These are phyloP conservation scores for Schlechtendalia chinensis DNA, from an alignment of 1,140 invertebrate species.

Conservation along the genomic window DNA sequence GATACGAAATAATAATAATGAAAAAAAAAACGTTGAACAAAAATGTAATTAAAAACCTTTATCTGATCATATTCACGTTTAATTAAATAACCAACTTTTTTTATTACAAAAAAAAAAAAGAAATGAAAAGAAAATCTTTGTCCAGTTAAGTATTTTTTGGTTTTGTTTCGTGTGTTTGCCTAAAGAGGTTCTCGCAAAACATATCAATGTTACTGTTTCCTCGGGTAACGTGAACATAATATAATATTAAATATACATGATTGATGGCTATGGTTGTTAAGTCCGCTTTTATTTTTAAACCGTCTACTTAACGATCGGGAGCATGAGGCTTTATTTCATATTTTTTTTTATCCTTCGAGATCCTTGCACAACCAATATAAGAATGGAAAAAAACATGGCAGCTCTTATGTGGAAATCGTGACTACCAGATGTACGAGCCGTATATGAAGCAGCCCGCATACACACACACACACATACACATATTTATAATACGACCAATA, in stretches of 20 bases:
- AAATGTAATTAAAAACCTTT: conserved; percentile 46
- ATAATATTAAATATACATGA: conserved; percentile 41
- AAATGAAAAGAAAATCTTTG: not conserved
- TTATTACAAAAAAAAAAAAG: not conserved
- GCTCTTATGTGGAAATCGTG: conserved; percentile 32
- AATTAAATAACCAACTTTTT: conserved; percentile 16
- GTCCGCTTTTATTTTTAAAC: conserved; percentile 47
- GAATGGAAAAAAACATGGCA: not conserved
- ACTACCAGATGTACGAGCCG: conserved; percentile 18
- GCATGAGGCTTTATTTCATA: not conserved
- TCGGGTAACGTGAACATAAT: not conserved
- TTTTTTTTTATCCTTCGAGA: conserved; percentile 8
- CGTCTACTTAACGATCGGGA: conserved; percentile 9
- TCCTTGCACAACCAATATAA: conserved; percentile 23
- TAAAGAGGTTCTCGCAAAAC: conserved; percentile 7
- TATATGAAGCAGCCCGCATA: conserved; percentile 1
- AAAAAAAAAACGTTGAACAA: conserved; percentile 13
- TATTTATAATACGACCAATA: not conserved
- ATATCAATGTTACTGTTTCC: conserved; percentile 1
- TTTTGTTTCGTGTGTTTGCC: not conserved
- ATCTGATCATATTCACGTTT: conserved; percentile 35
- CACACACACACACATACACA: too few species aligned
- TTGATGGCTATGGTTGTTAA: conserved; percentile 28
- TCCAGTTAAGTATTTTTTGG: conserved; percentile 25
- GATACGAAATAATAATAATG: not conserved